Evolutionary conservation across 2,888 invertebrate species (phyloP), one percentile per base, ranked within the genome.

Genomic region (Hedychridium roseum): DNA sequence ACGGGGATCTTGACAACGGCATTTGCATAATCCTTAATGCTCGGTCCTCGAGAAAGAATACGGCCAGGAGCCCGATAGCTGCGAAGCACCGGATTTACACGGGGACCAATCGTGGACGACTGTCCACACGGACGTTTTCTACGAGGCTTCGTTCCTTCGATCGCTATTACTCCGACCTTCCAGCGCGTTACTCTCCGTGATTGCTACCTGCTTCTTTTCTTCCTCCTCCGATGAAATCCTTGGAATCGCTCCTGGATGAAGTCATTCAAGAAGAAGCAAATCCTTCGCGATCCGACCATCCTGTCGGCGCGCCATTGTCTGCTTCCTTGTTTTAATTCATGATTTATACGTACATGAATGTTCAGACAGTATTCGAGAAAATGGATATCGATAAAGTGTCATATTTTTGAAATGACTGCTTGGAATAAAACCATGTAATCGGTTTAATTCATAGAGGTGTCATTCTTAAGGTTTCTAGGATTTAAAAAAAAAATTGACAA

Each of bases 151-250:
- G 16, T 21, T 37, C 17, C 12, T 23, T 30, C 20, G 28, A 15
- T 41, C 14, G 43, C 60, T 60, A 63, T 63, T 54, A 59, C 54
- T 62, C 60, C 48, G 54, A 57, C 54, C 50, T 63, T 53, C 57
- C 48, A 45, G 51, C 45, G 48, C 62, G 60, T 60, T 57, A 59
- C 57, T 40, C 44, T 12, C 6, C 46, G 49, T 46, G 57, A 64
- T 54, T 55, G 54, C 60, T 57, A 44, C 54, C 49, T 54, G 53
- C 43, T 64, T 64, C 12, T 56, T 62, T 59, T 56, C 50, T 52
- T 59, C 59, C 45, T 36, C 55, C 53, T 39, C 32, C 43, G 46
- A 50, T 37, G 32, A 54, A 51, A 60, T 63, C 63, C 63, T 64
- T 63, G 64, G 55, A 57, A 57, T 53, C 52, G 57, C 35, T 45